These are phyloP conservation scores for Petrolisthes cinctipes DNA, from an alignment of 2,888 invertebrate species.

Conservation along the genomic window DNA sequence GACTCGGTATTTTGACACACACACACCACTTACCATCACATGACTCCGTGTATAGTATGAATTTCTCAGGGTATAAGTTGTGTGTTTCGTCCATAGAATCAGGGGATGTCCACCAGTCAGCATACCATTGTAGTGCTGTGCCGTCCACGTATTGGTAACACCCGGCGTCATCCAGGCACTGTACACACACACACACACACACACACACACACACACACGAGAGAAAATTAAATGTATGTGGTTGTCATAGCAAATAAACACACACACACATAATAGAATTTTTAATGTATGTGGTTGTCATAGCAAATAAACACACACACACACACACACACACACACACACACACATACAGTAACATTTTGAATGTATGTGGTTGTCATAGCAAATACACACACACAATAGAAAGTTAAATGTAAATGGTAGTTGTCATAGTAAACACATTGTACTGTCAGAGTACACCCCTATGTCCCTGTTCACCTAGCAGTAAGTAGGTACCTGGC, in stretches of 20 bases:
- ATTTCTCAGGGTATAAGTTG: constrained; percentile 71
- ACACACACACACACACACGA: not conserved
- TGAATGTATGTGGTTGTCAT: no score
- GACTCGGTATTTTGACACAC: no score
- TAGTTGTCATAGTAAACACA: not conserved
- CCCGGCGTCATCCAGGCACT: constrained; percentile 68
- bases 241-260: not conserved
- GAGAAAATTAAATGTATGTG: not conserved
- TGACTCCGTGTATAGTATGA: constrained; percentile 74
- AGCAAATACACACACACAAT: not conserved
- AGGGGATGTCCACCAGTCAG: constrained; percentile 68
- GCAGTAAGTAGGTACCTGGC: no score
- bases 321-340: no score
- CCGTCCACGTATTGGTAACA: constrained; percentile 71
- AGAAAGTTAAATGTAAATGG: not conserved
- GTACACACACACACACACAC: not conserved
- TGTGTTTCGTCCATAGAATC: constrained; percentile 70
- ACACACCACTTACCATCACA: constrained; percentile 68
- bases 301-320: no score
- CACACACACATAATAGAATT: not conserved
- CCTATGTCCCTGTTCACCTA: no score
- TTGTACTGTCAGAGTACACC: no score
- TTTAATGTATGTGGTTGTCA: no score
- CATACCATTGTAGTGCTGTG: constrained; percentile 75
- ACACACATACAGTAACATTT: no score